A percentile compares a stretch with the other conserved stretches of the same genome.
Evolutionary conservation across 1,140 invertebrate species (phyloP).

Genomic region (Drosophila tropicalis): DNA sequence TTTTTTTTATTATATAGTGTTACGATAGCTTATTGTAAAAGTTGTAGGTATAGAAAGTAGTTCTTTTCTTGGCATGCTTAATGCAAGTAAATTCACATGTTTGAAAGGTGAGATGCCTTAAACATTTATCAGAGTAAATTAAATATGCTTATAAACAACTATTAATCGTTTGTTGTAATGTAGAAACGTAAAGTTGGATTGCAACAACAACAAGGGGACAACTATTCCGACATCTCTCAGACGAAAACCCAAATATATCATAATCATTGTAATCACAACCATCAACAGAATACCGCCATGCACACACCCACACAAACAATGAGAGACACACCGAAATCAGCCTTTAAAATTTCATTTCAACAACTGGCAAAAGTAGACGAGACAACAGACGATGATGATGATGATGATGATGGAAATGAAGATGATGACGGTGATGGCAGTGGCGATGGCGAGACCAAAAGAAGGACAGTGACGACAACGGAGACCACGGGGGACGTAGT

Average conservation of each 20-base stretch:
- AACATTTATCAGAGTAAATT: background rate
- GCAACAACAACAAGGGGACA: background rate
- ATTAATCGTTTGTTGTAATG: conserved; percentile 8
- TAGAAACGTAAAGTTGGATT: background rate
- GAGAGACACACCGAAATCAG: conserved; percentile 21
- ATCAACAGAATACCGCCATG: conserved; percentile 36
- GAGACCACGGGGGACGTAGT: background rate
- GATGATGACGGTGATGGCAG: too few relatives aligned
- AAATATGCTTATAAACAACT: background rate
- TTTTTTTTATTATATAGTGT: too few relatives aligned
- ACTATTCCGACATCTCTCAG: conserved; percentile 42
- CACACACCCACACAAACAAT: conserved; percentile 18
- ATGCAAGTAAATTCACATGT: too few relatives aligned
- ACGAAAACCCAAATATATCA: conserved; percentile 35
- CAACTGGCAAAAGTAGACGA: conserved; percentile 43
- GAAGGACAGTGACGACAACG: conserved; percentile 9
- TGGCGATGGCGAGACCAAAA: conserved; percentile 12
- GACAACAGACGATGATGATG: conserved; percentile 46
- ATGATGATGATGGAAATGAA: too few relatives aligned
- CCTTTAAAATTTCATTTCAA: conserved; percentile 45
- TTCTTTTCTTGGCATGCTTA: too few relatives aligned
- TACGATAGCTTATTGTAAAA: too few relatives aligned
- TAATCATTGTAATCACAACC: conserved; percentile 43
- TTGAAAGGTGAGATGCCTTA: too few relatives aligned
- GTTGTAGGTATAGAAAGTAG: too few relatives aligned